Evolutionary conservation across 2,797 vertebrate genomes (phyloP).

Genomic region (Sebastiscus albofasciatus): DNA sequence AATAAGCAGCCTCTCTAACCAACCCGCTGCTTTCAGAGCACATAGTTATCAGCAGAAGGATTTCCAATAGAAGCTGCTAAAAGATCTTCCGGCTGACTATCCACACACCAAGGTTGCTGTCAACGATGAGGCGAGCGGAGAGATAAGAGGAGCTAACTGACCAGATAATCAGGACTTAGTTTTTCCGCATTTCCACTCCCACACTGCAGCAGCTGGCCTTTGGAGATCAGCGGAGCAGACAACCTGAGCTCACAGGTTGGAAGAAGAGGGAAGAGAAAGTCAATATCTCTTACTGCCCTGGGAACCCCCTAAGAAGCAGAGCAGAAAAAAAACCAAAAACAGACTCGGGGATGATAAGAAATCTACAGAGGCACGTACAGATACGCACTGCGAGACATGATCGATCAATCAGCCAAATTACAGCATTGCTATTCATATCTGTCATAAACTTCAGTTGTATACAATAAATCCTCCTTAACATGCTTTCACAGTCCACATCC

Average conservation of each 20-base stretch:
- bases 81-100: conserved; percentile 32
- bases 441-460: background rate
- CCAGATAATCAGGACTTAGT: conserved; percentile 59
- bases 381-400: background rate
- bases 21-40: conserved; percentile 7
- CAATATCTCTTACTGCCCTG: conserved; percentile 47
- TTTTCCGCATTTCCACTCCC: conserved; percentile 37
- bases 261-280: conserved; percentile 50
- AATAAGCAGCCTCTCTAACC: background rate
- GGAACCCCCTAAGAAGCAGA: conserved; percentile 29
- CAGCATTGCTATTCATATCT: background rate
- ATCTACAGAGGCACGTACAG: background rate
- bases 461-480: background rate
- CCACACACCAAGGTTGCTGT: conserved; percentile 17
- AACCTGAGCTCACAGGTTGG: conserved; percentile 51
- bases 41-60: conserved; percentile 5
- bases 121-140: conserved; percentile 27
- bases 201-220: conserved; percentile 29
- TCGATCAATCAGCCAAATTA: background rate
- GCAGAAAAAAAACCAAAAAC: conserved; percentile 14
- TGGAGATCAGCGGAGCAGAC: conserved; percentile 62
- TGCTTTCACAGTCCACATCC: background rate
- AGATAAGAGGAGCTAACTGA: conserved; percentile 63
- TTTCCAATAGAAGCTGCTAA: conserved; percentile 25
- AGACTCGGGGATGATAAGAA: conserved; percentile 13